Evolutionary conservation across 2,888 invertebrate genomes (phyloP).

Genomic region (Antheraea yamamai): DNA sequence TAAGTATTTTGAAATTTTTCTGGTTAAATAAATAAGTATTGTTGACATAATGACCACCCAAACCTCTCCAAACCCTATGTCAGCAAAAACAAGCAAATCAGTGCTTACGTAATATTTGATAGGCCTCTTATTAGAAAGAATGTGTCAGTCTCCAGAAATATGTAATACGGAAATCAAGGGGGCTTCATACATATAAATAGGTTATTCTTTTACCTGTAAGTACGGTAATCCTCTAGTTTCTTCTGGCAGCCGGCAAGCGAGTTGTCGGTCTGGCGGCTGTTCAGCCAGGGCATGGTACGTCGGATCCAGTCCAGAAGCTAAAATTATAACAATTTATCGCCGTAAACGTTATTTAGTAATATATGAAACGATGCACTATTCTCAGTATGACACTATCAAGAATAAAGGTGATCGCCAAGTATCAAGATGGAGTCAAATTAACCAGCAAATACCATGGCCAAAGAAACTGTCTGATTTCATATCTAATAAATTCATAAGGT

Average conservation of each 20-base stretch:
- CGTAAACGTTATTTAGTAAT: too few relatives aligned
- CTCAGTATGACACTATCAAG: background rate
- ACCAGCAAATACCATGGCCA: background rate
- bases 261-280: slow-evolving; percentile 98
- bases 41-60: too few relatives aligned
- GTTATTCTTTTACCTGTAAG: slow-evolving; percentile 86
- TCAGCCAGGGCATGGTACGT: slow-evolving; percentile 98
- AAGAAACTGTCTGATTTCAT: background rate
- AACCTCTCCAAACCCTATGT: too few relatives aligned
- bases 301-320: slow-evolving; percentile 98
- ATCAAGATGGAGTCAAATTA: background rate
- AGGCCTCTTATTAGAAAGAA: background rate
- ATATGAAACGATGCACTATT: background rate
- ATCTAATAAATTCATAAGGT: too few relatives aligned
- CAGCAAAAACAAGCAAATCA: too few relatives aligned
- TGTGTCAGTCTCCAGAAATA: background rate
- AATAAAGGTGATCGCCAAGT: background rate
- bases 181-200: background rate
- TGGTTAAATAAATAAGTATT: too few relatives aligned
- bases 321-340: slow-evolving; percentile 16
- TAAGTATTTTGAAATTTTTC: too few relatives aligned
- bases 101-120: too few relatives aligned
- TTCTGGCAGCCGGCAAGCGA: slow-evolving; percentile 98
- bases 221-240: slow-evolving; percentile 99
- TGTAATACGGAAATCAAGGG: background rate